Base-by-base conservation (phyloP, 2,113 vertebrate genomes). In the Seriola aureovittata region DNA sequence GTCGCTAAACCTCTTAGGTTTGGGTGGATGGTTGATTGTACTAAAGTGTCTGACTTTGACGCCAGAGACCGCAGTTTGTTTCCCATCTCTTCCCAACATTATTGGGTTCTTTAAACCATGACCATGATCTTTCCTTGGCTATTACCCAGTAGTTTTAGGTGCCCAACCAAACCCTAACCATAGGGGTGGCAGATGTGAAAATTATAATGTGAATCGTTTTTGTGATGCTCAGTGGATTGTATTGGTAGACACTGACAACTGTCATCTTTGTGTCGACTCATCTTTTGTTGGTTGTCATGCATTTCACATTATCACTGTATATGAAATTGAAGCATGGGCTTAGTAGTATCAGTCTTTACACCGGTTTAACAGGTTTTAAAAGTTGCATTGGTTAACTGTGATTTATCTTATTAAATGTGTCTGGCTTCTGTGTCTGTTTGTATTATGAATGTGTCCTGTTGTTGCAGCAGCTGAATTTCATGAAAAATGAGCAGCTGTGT, bases 91-190 rank as follows among this genome's bases (percentile, higher is more conserved):
- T 52, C 71, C 71, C 62, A 62, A 36, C 23, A 62, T 65, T 6
- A 11, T 54, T 46, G 14, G 13, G 55, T 76, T 72, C 9, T 68
- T 68, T 40, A 55, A 36, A 67, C 23, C 23, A 38, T 58, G 23
- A 58, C 48, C 50, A 59, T 21, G 42, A 80, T 58, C 12, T 58
- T 79, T 74, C 25, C 62, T 1, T 36, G 21, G 66, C 19, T 65
- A 76, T 57, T 16, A 57, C 52, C 54, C 46, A 46, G 21, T 16
- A 10, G 9, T n/a, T 52, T 36, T 34, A 9, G 1, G 38, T 64
- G 29, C 76, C 76, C 70, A 73, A 73, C 71, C 25, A 55, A 64
- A 85, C 66, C 40, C 14, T 34, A 73, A 71, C 55, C 48, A 55
- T 32, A 44, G 23, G 23, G 21, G 13, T 64, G 75, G 36, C 58